phyloP scores from a whole-genome alignment of 2,888 invertebrate species.

The Drosophila ezoana region DNA sequence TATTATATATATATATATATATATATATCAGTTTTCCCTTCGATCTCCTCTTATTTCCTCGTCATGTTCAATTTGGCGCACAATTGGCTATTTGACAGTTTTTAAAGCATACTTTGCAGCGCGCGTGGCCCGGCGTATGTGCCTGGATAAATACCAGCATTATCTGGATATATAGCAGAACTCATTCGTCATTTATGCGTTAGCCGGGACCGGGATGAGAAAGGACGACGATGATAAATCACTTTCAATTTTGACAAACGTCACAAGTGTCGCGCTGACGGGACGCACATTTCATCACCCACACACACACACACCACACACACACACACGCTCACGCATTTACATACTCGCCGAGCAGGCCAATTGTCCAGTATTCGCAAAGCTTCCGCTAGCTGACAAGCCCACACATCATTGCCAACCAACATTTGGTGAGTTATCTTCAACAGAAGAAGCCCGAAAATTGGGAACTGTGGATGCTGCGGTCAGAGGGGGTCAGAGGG shows the following conservation, averaged over 20 bases:
- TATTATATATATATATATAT: conserved; percentile 64
- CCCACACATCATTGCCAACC: conserved; percentile 63
- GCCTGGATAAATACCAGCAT: conserved; percentile 41
- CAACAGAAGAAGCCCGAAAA: conserved; percentile 6
- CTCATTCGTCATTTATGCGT: conserved; percentile 51
- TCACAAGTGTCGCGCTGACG: conserved; percentile 66
- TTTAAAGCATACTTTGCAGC: conserved; percentile 40
- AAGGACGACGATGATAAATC: conserved; percentile 68
- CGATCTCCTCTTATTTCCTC: conserved; percentile 17
- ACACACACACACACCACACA: conserved; percentile 16
- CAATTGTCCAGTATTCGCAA: conserved; percentile 50
- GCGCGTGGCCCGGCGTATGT: background rate
- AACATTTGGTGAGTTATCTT: conserved; percentile 59
- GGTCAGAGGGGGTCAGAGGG: background rate
- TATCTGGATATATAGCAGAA: conserved; percentile 37
- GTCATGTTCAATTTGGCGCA: conserved; percentile 63
- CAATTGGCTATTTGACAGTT: conserved; percentile 50
- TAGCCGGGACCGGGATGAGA: conserved; percentile 7
- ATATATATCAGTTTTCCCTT: conserved; percentile 40
- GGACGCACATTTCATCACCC: conserved; percentile 55
- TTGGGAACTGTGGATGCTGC: conserved; percentile 4
- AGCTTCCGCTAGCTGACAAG: conserved; percentile 29
- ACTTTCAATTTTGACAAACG: conserved; percentile 78
- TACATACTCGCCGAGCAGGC: conserved; percentile 53
- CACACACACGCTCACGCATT: conserved; percentile 36